Evolutionary conservation across 2,888 invertebrate species (phyloP), one percentile per base, ranked within the genome.

Genomic region (Amphimallon solstitiale): DNA sequence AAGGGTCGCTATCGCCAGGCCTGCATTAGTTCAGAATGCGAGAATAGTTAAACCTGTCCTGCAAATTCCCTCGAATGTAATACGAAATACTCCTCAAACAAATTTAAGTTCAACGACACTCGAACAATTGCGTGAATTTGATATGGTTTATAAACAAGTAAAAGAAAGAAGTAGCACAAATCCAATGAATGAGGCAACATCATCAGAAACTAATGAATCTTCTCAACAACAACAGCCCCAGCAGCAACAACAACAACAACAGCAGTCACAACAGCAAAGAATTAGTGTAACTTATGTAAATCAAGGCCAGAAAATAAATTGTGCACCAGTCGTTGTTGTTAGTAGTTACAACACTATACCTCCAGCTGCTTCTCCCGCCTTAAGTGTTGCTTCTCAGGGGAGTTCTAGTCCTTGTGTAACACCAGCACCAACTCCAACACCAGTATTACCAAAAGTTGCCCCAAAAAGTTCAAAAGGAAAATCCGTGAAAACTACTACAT

Each of bases 121-220:
- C 54, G 92, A 93, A 79, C 92, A 92, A 75, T 79, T 93, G 6
- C 83, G 92, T 62, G 93, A 93, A 77, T 93, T 93, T 74, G 92
- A 93, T 77, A 89, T 91, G 83, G 92, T 93, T 0, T 83, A 92
- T 67, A 92, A 92, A 76, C 92, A 92, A 83, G 91, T 93, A 0
- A 92, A 92, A 77, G 92, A 92, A 78, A 84, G 91, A 67, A 91
- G 90, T 73, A 90, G 88, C 19, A 88, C 88, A 2, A 75, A 73
- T 7, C 74, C 75, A 7, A 68, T 76, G 2, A 73, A 70, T 12
- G 71, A 70, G 56, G 61, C 72, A 6, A 70, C 69, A 21, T 70
- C 74, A 2, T 74, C 75, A 15, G 79, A 79, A 63, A 73, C 69
- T 14, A 76, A 73, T 61, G 79, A 79, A 71, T 23, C 56, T 7